These are phyloP conservation scores for Brenthis daphne DNA, from an alignment of 2,888 invertebrate genomes.

Conservation along the genomic window DNA sequence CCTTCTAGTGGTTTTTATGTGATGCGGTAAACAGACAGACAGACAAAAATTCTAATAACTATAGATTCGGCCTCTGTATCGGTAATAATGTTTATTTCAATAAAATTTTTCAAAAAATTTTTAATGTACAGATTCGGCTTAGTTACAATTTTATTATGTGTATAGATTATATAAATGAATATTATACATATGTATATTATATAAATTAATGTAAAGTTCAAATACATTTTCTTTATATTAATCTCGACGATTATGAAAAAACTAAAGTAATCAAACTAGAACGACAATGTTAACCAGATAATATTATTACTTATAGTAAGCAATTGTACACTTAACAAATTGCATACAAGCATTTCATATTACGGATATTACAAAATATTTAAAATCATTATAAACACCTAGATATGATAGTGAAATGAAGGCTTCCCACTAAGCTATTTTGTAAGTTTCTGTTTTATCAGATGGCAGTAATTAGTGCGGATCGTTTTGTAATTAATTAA, in stretches of 20 bases:
- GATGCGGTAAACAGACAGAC: too few relatives aligned
- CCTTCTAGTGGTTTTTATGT: too few relatives aligned
- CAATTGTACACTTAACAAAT: constrained; percentile 1
- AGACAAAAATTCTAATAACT: too few relatives aligned
- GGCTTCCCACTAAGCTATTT: constrained; percentile 39
- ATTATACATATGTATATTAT: too few relatives aligned
- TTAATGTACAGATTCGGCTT: too few relatives aligned
- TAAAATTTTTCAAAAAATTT: too few relatives aligned
- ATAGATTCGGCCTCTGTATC: too few relatives aligned
- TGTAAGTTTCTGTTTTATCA: constrained; percentile 42
- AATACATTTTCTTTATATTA: not conserved
- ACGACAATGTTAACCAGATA: not conserved
- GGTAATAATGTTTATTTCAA: too few relatives aligned
- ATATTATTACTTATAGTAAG: constrained; percentile 1
- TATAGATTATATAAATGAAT: too few relatives aligned
- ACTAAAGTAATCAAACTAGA: constrained; percentile 3
- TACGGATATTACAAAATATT: constrained; percentile 33
- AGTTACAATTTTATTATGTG: too few relatives aligned
- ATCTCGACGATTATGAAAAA: constrained; percentile 5
- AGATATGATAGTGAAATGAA: constrained; percentile 29
- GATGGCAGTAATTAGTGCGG: constrained; percentile 43
- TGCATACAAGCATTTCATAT: constrained; percentile 6
- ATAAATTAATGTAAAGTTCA: not conserved
- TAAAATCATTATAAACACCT: constrained; percentile 25
- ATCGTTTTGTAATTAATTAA: constrained; percentile 37